These are phyloP conservation scores for Grammomys surdaster DNA, from an alignment of 2,113 vertebrate genomes.

Conservation along the genomic window DNA sequence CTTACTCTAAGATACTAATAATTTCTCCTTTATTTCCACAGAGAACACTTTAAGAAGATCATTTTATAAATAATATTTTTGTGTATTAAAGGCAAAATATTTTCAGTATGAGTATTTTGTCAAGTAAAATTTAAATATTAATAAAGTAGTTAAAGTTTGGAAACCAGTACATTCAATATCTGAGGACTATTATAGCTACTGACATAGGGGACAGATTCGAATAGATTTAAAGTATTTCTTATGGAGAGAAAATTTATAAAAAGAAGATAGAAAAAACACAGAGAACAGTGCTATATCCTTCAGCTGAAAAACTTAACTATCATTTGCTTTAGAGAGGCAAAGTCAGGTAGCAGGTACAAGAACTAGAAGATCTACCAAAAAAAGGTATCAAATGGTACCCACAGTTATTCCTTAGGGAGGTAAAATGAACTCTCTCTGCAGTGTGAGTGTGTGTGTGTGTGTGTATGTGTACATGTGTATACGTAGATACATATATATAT, in stretches of 20 bases:
- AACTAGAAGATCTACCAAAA: not conserved
- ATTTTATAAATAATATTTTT: slow-evolving; percentile 22
- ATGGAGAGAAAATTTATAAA: not conserved
- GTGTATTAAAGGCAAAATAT: not conserved
- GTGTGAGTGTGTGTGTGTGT: too few relatives aligned
- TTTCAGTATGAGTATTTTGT: not conserved
- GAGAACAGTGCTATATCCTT: not conserved
- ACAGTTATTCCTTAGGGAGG: rapidly evolving
- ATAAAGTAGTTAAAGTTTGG: slow-evolving; percentile 42
- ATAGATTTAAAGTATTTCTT: not conserved
- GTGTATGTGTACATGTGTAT: too few relatives aligned
- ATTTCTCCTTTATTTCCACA: not conserved
- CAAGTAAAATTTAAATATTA: slow-evolving; percentile 59
- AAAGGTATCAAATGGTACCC: not conserved
- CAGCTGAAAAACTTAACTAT: not conserved
- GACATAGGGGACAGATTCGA: not conserved
- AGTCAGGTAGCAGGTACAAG: not conserved
- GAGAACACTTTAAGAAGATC: not conserved
- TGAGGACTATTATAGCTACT: not conserved
- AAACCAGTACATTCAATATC: slow-evolving; percentile 59
- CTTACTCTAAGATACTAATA: slow-evolving; percentile 10
- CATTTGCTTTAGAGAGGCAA: not conserved
- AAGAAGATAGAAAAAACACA: not conserved
- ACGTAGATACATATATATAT: too few relatives aligned
- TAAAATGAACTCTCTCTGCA: not conserved